These are phyloP conservation scores for Uria aalge DNA, from an alignment of 2,113 vertebrate species.

Conservation along the genomic window DNA sequence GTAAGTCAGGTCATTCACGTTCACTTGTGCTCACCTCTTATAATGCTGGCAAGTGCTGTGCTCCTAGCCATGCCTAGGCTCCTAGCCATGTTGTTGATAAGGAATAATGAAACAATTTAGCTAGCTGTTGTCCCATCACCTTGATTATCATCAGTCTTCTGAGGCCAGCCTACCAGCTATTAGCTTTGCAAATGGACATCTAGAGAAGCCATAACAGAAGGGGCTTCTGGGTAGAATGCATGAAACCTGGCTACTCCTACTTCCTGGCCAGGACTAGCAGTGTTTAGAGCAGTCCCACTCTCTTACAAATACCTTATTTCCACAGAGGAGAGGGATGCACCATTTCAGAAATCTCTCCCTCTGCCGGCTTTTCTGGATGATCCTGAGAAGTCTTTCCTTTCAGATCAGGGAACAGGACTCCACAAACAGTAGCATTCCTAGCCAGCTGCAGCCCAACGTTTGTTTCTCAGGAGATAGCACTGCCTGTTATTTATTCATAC, in stretches of 20 bases:
- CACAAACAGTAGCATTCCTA: background rate
- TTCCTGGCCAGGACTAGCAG: background rate
- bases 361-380: background rate
- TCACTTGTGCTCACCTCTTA: rapidly evolving
- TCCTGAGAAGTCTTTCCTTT: background rate
- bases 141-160: background rate
- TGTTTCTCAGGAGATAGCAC: conserved; percentile 23
- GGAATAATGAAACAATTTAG: background rate
- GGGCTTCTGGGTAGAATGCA: background rate
- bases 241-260: background rate
- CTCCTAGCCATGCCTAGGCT: background rate
- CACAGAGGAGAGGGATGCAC: background rate
- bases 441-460: background rate
- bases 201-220: background rate
- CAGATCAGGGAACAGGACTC: background rate
- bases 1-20: background rate
- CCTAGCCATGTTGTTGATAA: background rate
- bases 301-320: background rate
- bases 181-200: background rate
- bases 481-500: conserved; percentile 47
- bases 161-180: background rate
- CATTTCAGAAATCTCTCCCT: background rate
- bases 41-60: background rate
- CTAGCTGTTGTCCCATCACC: background rate
- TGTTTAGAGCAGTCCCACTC: background rate